Conservation (phyloP, 2,113 vertebrate species). For the Microcebus lehilahytsara region DNA sequence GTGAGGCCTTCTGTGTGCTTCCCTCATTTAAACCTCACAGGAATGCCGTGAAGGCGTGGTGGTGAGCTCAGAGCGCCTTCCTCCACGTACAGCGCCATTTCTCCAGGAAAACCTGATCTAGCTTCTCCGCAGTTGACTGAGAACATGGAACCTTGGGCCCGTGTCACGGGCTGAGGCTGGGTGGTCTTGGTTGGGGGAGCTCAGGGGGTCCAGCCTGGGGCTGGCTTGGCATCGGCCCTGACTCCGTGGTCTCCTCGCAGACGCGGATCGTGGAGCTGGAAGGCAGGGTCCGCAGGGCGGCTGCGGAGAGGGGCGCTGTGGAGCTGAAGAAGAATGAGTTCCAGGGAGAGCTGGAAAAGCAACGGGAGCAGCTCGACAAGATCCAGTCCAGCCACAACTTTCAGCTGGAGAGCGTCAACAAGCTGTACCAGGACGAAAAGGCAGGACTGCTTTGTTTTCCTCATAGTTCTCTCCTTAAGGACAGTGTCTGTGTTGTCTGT, state of each 20-base stretch:
- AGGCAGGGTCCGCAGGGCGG: slow-evolving; percentile 86
- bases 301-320: slow-evolving; percentile 86
- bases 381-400: slow-evolving; percentile 89
- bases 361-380: slow-evolving; percentile 87
- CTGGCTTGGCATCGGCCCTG: neutral
- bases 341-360: slow-evolving; percentile 90
- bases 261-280: slow-evolving; percentile 90
- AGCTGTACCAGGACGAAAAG: slow-evolving; percentile 90
- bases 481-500: fast-evolving
- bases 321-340: slow-evolving; percentile 93
- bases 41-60: too few relatives aligned
- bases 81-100: neutral
- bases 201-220: fast-evolving
- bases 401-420: slow-evolving; percentile 88
- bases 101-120: neutral
- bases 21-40: neutral
- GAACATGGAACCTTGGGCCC: neutral
- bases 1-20: neutral
- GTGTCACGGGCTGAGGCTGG: fast-evolving
- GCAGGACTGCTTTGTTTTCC: slow-evolving; percentile 71
- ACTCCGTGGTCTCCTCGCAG: slow-evolving; percentile 75
- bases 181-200: neutral
- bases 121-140: neutral
- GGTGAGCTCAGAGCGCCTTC: neutral
- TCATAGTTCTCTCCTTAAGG: fast-evolving